A percentile compares a stretch with the other conserved stretches of the same genome.
Conservation (phyloP, 2,797 vertebrate genomes). For the Aotus griseimembra region DNA sequence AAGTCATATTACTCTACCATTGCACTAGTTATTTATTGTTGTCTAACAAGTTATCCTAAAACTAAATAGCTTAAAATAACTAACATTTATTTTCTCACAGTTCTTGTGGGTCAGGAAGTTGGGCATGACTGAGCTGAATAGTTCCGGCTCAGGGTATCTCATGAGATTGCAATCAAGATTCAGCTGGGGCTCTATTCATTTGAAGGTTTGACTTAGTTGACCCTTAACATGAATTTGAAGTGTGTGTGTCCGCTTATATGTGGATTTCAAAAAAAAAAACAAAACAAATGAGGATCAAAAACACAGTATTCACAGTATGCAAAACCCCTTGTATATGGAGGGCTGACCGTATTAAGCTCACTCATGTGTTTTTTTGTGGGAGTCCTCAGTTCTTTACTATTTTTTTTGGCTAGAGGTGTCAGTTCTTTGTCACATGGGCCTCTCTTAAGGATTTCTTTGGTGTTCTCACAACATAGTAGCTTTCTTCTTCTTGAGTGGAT, state of each 20-base stretch:
- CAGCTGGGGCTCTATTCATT: neutral
- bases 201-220: neutral
- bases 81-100: neutral
- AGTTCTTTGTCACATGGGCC: neutral
- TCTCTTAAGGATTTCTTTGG: neutral
- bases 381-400: neutral
- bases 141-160: neutral
- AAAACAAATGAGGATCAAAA: neutral
- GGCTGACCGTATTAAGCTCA: neutral
- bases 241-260: neutral
- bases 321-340: neutral
- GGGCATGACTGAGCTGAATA: neutral
- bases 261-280: neutral
- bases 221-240: neutral
- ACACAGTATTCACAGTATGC: neutral
- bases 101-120: neutral
- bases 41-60: neutral
- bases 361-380: neutral
- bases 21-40: neutral
- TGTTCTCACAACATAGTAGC: neutral
- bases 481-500: neutral
- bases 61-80: neutral
- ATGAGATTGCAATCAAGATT: neutral
- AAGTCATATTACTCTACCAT: neutral
- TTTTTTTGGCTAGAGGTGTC: neutral